Percentiles rank a stretch among this genome's conserved stretches.
phyloP scores from a whole-genome alignment of 1,140 invertebrate genomes.

The Lerema accius region DNA sequence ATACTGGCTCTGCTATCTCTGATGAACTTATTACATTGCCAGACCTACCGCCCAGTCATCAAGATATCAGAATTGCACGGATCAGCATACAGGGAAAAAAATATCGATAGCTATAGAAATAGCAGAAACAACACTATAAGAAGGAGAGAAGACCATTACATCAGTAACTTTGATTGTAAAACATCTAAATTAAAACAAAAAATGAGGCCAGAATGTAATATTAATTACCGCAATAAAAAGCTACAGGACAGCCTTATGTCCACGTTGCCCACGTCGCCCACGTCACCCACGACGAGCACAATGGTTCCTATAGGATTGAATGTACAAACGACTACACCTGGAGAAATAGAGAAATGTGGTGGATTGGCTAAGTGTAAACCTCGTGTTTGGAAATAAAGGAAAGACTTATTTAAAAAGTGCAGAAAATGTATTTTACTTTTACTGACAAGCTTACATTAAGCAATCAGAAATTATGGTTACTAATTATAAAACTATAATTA shows the following conservation, averaged over 20 bases:
- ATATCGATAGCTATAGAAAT: too few species aligned
- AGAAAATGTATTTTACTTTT: too few species aligned
- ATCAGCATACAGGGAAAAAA: too few species aligned
- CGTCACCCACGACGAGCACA: neutral
- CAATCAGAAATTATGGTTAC: too few species aligned
- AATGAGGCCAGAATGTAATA: too few species aligned
- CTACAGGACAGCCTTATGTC: too few species aligned
- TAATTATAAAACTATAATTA: too few species aligned
- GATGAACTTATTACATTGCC: constrained; percentile 5
- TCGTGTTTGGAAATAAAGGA: neutral
- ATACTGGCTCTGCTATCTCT: constrained; percentile 7
- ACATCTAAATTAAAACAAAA: too few species aligned
- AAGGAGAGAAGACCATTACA: neutral
- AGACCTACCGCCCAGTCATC: constrained; percentile 14
- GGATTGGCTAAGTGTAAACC: constrained; percentile 11
- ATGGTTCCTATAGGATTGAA: neutral
- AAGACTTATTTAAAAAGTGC: neutral
- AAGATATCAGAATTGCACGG: constrained; percentile 9
- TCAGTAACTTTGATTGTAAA: too few species aligned
- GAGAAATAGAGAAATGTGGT: neutral
- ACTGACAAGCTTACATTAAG: too few species aligned
- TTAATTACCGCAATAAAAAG: too few species aligned
- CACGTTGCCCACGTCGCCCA: too few species aligned
- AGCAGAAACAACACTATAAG: neutral
- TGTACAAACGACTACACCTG: neutral